A percentile compares a stretch with the other conserved stretches of the same genome.
These are phyloP conservation scores for Echiichthys vipera DNA, from an alignment of 2,797 vertebrate species.

Conservation along the genomic window DNA sequence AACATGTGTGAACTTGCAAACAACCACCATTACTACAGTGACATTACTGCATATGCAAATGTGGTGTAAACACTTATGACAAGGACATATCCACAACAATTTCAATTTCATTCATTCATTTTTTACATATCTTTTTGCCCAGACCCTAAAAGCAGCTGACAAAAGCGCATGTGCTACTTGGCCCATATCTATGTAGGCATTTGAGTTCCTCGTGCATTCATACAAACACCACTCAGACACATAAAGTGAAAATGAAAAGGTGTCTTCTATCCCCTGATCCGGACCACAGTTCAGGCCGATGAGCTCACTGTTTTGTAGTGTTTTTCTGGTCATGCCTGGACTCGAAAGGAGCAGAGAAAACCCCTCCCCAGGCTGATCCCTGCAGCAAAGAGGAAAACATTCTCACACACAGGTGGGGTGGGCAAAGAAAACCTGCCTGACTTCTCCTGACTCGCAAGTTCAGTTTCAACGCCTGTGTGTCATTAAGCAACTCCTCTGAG, in stretches of 20 bases:
- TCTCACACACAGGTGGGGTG: conserved; percentile 36
- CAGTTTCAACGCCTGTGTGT: conserved; percentile 34
- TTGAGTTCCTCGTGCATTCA: not conserved
- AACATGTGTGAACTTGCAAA: conserved; percentile 61
- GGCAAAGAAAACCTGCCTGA: conserved; percentile 71
- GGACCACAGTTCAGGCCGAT: conserved; percentile 53
- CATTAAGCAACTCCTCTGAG: conserved; percentile 23
- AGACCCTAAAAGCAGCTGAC: no score
- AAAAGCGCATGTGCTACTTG: not conserved
- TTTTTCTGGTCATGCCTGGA: conserved; percentile 65
- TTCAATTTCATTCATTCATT: rapidly evolving
- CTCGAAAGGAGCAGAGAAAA: conserved; percentile 61
- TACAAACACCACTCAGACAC: not conserved
- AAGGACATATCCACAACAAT: not conserved
- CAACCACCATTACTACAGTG: not conserved
- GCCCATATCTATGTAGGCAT: not conserved
- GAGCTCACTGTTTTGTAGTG: conserved; percentile 56
- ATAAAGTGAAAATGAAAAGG: conserved; percentile 41
- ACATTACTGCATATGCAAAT: conserved; percentile 22
- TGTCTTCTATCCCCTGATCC: conserved; percentile 18
- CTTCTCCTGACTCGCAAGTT: conserved; percentile 71
- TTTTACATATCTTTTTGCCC: not conserved
- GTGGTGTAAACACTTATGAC: not conserved
- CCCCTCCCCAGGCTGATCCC: conserved; percentile 50
- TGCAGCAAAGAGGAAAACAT: conserved; percentile 16